These are phyloP conservation scores for Xanthostigma xanthostigma DNA, from an alignment of 2,888 invertebrate genomes.

Conservation along the genomic window DNA sequence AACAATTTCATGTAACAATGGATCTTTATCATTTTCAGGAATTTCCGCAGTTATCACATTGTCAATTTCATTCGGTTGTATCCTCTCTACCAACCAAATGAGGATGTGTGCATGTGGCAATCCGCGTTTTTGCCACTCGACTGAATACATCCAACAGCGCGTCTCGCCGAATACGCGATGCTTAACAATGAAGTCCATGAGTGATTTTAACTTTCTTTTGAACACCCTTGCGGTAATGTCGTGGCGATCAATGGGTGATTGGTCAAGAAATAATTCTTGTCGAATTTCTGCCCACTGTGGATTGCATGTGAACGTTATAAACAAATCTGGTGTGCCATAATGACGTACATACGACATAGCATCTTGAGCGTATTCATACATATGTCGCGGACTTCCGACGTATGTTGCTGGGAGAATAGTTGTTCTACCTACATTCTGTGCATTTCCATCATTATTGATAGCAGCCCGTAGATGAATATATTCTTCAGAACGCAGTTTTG, in stretches of 20 bases:
- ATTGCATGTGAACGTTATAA: slow-evolving; percentile 22
- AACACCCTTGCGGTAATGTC: slow-evolving; percentile 12
- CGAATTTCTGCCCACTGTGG: slow-evolving; percentile 5
- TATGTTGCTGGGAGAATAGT: slow-evolving; percentile 17
- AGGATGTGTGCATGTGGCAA: slow-evolving; percentile 9
- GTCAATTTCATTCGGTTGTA: slow-evolving; percentile 6
- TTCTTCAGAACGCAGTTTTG: slow-evolving; percentile 14
- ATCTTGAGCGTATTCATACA: slow-evolving; percentile 20
- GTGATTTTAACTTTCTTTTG: slow-evolving; percentile 7
- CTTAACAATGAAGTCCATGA: slow-evolving; percentile 10
- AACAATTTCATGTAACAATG: slow-evolving; percentile 15
- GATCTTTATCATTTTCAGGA: too few species aligned
- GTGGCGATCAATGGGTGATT: slow-evolving; percentile 10
- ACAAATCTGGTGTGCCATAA: slow-evolving; percentile 20
- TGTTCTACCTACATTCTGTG: slow-evolving; percentile 10
- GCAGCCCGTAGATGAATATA: slow-evolving; percentile 16
- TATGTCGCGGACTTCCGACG: slow-evolving; percentile 19
- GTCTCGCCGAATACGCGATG: too few species aligned
- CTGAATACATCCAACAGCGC: slow-evolving; percentile 11
- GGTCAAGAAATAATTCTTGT: slow-evolving; percentile 6
- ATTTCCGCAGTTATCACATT: not conserved
- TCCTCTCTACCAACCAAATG: slow-evolving; percentile 8
- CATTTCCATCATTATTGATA: slow-evolving; percentile 4
- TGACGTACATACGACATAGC: slow-evolving; percentile 20
- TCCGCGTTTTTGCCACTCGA: slow-evolving; percentile 11